phyloP scores from a whole-genome alignment of 2,113 vertebrate genomes.

The Chascanopsetta lugubris region DNA sequence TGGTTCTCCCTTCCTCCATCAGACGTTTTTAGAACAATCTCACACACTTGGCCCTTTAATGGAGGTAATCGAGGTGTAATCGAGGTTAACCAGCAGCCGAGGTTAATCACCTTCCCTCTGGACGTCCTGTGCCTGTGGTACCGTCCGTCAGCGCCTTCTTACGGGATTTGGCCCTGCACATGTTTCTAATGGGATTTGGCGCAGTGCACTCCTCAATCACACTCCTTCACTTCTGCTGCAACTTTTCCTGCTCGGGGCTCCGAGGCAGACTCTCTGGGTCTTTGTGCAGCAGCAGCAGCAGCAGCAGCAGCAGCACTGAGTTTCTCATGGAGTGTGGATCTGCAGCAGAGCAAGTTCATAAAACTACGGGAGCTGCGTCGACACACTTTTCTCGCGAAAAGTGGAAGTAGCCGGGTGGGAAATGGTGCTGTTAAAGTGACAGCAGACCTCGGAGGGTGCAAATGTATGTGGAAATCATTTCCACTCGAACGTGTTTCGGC shows the following conservation, averaged over 20 bases:
- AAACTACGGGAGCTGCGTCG: no score
- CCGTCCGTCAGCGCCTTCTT: slow-evolving; percentile 16
- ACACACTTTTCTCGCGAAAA: slow-evolving; percentile 50
- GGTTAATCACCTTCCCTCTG: slow-evolving; percentile 55
- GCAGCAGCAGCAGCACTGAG: background rate
- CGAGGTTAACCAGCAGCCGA: slow-evolving; percentile 25
- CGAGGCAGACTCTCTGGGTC: background rate
- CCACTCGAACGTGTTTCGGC: no score
- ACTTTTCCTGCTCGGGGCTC: background rate
- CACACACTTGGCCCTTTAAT: background rate
- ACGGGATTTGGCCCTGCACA: slow-evolving; percentile 19
- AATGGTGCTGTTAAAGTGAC: slow-evolving; percentile 59
- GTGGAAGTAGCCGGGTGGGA: slow-evolving; percentile 55
- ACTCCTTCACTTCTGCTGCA: background rate
- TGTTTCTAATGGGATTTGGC: slow-evolving; percentile 10
- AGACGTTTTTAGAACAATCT: background rate
- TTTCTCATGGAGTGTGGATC: background rate
- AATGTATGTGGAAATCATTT: no score
- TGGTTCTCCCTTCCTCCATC: no score
- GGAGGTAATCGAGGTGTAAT: background rate
- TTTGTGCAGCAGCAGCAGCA: background rate
- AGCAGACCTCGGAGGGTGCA: slow-evolving; percentile 6
- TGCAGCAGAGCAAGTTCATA: slow-evolving; percentile 8
- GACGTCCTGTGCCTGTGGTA: slow-evolving; percentile 30
- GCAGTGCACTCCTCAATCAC: background rate